These are phyloP conservation scores for Delichon dasypus DNA, from an alignment of 2,797 vertebrate genomes.

Conservation along the genomic window DNA sequence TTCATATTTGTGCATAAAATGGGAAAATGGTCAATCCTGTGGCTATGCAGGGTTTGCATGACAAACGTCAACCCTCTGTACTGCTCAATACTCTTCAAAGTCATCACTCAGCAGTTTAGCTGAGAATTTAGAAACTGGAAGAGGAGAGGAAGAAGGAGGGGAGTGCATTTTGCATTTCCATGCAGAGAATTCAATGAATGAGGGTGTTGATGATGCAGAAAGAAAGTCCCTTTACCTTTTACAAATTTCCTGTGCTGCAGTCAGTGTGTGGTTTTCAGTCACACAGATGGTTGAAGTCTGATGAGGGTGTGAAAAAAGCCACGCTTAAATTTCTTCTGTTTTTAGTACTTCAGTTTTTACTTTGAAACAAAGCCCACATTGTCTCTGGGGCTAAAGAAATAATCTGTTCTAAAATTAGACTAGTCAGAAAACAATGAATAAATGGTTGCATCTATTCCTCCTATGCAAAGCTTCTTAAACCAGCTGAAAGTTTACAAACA, in stretches of 20 bases:
- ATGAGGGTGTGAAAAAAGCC: neutral
- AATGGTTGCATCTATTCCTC: neutral
- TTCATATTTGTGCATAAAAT: neutral
- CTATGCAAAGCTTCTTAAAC: neutral
- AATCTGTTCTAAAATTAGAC: neutral
- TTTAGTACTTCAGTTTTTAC: neutral
- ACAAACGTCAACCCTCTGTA: neutral
- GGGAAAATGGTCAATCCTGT: neutral
- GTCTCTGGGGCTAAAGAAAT: neutral
- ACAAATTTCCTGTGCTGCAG: neutral
- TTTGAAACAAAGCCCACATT: constrained; percentile 23
- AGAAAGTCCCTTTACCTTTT: neutral
- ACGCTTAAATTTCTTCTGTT: neutral
- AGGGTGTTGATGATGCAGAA: neutral
- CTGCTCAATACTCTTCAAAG: neutral
- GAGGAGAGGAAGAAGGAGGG: neutral
- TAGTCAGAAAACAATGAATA: neutral
- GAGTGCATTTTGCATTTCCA: constrained; percentile 2
- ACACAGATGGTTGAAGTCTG: neutral
- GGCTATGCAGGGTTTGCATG: neutral
- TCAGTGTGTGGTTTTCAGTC: constrained; percentile 10
- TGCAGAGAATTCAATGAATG: constrained; percentile 22
- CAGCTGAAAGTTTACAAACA: neutral
- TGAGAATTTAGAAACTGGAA: neutral
- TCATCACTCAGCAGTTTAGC: neutral